A percentile compares a stretch with the other conserved stretches of the same genome.
Conservation (phyloP, 2,797 vertebrate genomes). For the Squalus acanthias region DNA sequence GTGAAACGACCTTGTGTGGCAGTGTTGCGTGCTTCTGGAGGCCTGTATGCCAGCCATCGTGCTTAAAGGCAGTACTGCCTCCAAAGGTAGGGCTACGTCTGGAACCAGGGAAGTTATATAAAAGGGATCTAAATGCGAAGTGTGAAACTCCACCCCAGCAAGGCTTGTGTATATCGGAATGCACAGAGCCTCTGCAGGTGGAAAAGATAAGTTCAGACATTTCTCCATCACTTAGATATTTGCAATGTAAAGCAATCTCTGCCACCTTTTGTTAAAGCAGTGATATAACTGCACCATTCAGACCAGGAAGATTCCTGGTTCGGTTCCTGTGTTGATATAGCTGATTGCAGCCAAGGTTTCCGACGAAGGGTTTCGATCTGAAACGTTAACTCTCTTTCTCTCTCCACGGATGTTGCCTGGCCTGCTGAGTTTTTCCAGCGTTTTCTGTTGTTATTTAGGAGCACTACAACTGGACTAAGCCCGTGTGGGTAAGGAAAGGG, state of each 20-base stretch:
- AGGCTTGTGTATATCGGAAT: background rate
- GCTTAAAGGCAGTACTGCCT: background rate
- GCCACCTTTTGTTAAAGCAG: background rate
- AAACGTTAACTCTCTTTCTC: too few relatives aligned
- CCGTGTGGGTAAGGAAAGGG: background rate
- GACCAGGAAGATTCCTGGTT: background rate
- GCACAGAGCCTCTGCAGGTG: background rate
- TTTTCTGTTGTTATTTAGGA: background rate
- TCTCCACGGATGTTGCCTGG: too few relatives aligned
- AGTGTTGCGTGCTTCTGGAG: background rate
- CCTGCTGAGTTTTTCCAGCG: too few relatives aligned
- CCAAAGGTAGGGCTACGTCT: background rate
- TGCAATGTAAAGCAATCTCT: background rate
- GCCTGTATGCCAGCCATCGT: background rate
- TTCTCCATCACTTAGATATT: background rate
- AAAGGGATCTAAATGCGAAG: background rate
- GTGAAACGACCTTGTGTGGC: background rate
- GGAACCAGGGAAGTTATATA: background rate
- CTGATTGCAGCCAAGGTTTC: background rate
- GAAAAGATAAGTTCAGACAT: background rate
- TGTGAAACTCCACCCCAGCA: background rate
- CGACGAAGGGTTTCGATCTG: too few relatives aligned
- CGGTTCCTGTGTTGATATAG: background rate
- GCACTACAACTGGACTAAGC: background rate
- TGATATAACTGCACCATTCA: background rate